These are phyloP conservation scores for Ips nitidus DNA, from an alignment of 1,140 invertebrate genomes.

Conservation along the genomic window DNA sequence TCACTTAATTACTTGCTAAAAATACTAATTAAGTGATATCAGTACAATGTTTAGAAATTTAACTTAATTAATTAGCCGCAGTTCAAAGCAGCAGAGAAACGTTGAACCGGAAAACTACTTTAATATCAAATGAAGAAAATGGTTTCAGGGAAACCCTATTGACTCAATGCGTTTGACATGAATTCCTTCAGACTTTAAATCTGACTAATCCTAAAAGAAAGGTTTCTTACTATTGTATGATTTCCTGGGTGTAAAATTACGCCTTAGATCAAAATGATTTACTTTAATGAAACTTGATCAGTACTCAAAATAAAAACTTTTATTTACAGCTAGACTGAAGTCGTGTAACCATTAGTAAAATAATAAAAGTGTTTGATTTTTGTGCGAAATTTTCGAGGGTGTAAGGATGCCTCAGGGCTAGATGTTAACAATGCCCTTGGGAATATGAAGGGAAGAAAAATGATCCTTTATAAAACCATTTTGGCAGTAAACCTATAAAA, in stretches of 20 bases:
- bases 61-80: too few species aligned
- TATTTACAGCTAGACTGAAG: too few species aligned
- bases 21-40: too few species aligned
- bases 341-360: too few species aligned
- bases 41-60: too few species aligned
- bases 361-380: too few species aligned
- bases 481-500: conserved; percentile 19
- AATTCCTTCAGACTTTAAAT: conserved; percentile 32
- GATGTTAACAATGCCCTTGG: conserved; percentile 12
- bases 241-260: conserved; percentile 31
- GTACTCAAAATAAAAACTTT: neutral
- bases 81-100: too few species aligned
- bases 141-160: conserved; percentile 16
- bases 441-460: conserved; percentile 14
- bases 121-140: conserved; percentile 13
- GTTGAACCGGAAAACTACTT: neutral
- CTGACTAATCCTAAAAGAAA: conserved; percentile 29
- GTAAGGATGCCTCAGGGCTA: conserved; percentile 1
- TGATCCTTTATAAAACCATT: conserved; percentile 26
- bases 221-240: conserved; percentile 39
- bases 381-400: too few species aligned
- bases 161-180: conserved; percentile 31
- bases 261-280: conserved; percentile 22
- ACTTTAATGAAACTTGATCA: conserved; percentile 2
- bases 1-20: too few species aligned